Base-by-base conservation (phyloP, 2,888 invertebrate species). In the Phortica okadai region DNA sequence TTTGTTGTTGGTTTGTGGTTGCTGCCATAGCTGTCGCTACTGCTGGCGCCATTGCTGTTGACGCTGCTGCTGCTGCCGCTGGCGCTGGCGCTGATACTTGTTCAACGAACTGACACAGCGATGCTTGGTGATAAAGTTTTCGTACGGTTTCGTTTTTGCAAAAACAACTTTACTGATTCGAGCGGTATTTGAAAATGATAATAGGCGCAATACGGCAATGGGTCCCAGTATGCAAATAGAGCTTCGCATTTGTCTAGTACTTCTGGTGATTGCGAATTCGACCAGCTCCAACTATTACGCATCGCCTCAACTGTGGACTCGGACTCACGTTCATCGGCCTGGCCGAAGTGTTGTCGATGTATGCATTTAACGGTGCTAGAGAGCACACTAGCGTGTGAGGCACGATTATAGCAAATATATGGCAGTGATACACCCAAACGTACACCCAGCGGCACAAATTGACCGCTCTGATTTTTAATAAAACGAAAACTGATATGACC, bases 141-240 rank as follows among this genome's bases (percentile, higher is more conserved):
- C 80, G 86, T 81, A 79, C 87, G 85, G 80, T 89, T 88, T 79
- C 92, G 91, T 82, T 92, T 92, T 83, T 93, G 92, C 78, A 94
- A 90, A 86, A 94, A 93, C 62, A 92, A 92, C 81, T 93, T 90
- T 44, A 94, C 92, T 81, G 93, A 93, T 82, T 93, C 92, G 81
- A 95, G 92, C 0, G 96, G 96, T 83, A 95, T 90, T 87, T 96
- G 95, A 84, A 97, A 94, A 89, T 96, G 96, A 91, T 96, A 96
- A 89, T 96, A 96, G 2, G 96, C 96, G 88, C 96, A 96, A 89
- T 96, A 97, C 0, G 97, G 97, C 84, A 97, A 89, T 6, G 97
- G 97, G 89, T 97, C 97, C 96, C 96, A 96, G 87, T 95, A 95
- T 6, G 95, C 93, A 87, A 97, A 97, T 0, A 97, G 92, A 0